Base-by-base conservation (phyloP, 2,888 invertebrate genomes). In the Dendrolimus houi region DNA sequence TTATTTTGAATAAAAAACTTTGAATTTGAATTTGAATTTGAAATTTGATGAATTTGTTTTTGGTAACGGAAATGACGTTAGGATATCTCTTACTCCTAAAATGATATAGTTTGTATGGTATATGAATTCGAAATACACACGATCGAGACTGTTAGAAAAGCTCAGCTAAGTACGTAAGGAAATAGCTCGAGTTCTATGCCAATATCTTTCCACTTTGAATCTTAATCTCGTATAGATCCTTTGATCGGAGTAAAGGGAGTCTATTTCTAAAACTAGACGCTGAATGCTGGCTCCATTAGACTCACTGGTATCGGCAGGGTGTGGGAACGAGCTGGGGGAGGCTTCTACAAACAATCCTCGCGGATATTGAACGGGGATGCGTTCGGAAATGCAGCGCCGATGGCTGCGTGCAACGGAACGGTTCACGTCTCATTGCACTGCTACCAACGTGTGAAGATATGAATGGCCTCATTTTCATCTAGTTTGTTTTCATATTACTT, bases 311-410 rank as follows among this genome's bases (percentile, higher is more conserved):
- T 72, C 65, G 69, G 67, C 57, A 62, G 72, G 62, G 70, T 62
- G 64, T 68, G 59, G 59, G 61, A 62, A 66, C 67, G 66, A 65
- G 59, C 68, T 61, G 57, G 65, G 64, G 71, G 77, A 63, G 68
- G 75, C 75, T 73, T 83, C 79, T 77, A 81, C 88, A 88, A 87
- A 89, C 88, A 88, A 88, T 87, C 79, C 83, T 77, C 83, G 83
- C 85, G 87, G 87, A 88, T 89, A 88, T 89, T 88, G 88, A 89
- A 87, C 87, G 87, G 74, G 75, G 83, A 83, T 87, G 88, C 87
- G 87, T 89, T 86, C 77, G 88, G 87, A 87, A 87, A 87, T 86
- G 85, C 85, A 82, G 73, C 74, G 74, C 74, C 72, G 77, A 72
- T 78, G 81, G 75, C 79, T 84, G 85, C 82, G 82, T 84, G 80